Evolutionary conservation across 2,797 vertebrate genomes (phyloP).

Genomic region (Eidolon dupreanum): DNA sequence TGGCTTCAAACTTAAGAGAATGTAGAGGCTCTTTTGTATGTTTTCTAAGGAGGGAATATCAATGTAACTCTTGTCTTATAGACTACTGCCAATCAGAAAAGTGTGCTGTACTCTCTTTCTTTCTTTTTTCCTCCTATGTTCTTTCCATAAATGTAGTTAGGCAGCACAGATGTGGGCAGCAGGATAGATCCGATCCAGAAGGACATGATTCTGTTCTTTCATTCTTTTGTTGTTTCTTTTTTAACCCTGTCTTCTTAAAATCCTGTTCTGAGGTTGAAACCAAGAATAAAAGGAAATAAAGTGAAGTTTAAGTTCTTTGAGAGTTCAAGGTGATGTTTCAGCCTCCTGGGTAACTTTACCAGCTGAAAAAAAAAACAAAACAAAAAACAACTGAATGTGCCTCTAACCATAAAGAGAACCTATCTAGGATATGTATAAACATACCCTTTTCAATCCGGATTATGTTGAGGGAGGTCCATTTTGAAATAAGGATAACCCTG

Average conservation of each 20-base stretch:
- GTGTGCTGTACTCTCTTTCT: not conserved
- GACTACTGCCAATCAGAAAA: not conserved
- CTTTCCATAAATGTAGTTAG: not conserved
- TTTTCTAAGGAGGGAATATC: not conserved
- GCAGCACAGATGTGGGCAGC: slow-evolving; percentile 36
- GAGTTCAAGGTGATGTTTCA: slow-evolving; percentile 32
- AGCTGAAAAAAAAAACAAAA: slow-evolving; percentile 2
- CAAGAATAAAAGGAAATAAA: slow-evolving; percentile 62
- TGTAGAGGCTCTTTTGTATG: not conserved
- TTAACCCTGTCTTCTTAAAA: slow-evolving; percentile 1
- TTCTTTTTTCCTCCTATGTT: not conserved
- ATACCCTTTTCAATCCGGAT: slow-evolving; percentile 23
- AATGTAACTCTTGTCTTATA: not conserved
- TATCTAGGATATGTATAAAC: slow-evolving; percentile 23
- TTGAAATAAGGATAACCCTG: slow-evolving; percentile 58
- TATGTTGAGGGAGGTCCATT: slow-evolving; percentile 26
- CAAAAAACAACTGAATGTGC: not conserved
- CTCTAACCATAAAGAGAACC: not conserved
- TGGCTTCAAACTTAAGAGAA: not conserved
- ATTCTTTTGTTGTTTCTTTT: not conserved
- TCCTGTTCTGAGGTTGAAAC: slow-evolving; percentile 12
- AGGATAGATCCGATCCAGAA: not conserved
- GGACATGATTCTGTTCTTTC: slow-evolving; percentile 33
- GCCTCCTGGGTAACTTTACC: slow-evolving; percentile 24
- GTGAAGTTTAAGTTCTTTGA: slow-evolving; percentile 34